Percentiles rank a stretch among this genome's conserved stretches.
Conservation (phyloP, 2,797 vertebrate species). For the Acridotheres tristis region DNA sequence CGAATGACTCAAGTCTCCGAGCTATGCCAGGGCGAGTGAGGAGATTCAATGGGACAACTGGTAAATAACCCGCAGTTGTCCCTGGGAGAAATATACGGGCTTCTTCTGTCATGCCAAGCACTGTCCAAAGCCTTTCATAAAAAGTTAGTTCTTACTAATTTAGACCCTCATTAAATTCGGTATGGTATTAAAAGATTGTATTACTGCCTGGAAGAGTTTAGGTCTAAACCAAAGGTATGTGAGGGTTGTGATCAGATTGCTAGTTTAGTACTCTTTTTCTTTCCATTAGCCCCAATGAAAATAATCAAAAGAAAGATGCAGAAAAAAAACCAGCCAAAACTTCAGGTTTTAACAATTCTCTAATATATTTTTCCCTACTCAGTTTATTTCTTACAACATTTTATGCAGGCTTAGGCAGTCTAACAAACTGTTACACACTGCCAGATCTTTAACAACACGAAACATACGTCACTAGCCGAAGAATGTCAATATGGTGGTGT, state of each 20-base stretch:
- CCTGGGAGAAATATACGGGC: not conserved
- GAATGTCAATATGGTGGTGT: not conserved
- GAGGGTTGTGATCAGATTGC: not conserved
- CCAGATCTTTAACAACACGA: not conserved
- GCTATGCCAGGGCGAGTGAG: not conserved
- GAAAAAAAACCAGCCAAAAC: not conserved
- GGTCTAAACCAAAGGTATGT: not conserved
- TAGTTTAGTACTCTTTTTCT: not conserved
- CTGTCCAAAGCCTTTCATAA: not conserved
- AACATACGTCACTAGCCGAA: not conserved
- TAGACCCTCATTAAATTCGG: not conserved
- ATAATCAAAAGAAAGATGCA: not conserved
- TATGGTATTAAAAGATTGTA: not conserved
- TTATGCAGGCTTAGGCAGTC: not conserved
- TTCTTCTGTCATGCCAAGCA: not conserved
- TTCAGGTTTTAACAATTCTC: not conserved
- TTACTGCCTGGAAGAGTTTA: not conserved
- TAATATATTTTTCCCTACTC: not conserved
- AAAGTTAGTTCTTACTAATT: not conserved
- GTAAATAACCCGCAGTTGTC: not conserved
- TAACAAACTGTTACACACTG: not conserved
- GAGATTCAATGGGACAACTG: not conserved
- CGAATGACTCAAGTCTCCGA: not conserved
- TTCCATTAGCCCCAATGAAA: not conserved
- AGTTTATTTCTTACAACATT: not conserved